These are phyloP conservation scores for Spodoptera exigua DNA, from an alignment of 2,888 invertebrate genomes.

Conservation along the genomic window DNA sequence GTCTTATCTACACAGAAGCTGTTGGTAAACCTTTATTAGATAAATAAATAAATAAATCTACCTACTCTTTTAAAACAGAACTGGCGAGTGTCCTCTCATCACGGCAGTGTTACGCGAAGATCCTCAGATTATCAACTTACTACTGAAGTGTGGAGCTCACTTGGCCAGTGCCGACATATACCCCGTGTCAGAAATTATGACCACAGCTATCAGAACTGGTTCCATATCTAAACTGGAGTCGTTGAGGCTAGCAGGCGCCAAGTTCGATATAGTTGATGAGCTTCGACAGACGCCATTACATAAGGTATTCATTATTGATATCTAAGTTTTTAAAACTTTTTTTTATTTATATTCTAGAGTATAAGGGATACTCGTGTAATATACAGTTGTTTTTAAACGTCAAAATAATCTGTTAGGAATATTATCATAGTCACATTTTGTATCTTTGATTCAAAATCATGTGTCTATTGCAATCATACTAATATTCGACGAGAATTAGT, in stretches of 20 bases:
- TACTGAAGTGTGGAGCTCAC: conserved; percentile 94
- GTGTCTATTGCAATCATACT: no score
- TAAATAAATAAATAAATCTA: no score
- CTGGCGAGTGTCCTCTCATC: conserved; percentile 91
- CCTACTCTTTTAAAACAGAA: conserved; percentile 41
- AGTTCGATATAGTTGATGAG: conserved; percentile 90
- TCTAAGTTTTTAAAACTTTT: background rate
- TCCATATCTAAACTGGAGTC: conserved; percentile 89
- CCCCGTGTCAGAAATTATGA: conserved; percentile 91
- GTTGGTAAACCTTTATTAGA: no score
- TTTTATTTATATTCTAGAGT: background rate
- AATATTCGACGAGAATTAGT: conserved; percentile 2
- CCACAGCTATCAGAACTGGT: conserved; percentile 90
- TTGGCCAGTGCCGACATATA: conserved; percentile 89
- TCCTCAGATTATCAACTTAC: conserved; percentile 90
- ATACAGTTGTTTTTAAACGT: no score
- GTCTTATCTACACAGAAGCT: no score
- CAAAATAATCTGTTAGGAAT: no score
- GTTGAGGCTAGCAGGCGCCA: conserved; percentile 91
- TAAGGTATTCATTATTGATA: conserved; percentile 75
- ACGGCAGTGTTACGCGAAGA: conserved; percentile 92
- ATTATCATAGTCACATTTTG: no score
- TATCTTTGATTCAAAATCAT: no score
- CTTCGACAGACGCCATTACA: conserved; percentile 92
- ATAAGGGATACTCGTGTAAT: no score